Percentiles rank a stretch among this genome's conserved stretches.
phyloP scores from a whole-genome alignment of 1,140 invertebrate genomes.

The Hestina assimilis region DNA sequence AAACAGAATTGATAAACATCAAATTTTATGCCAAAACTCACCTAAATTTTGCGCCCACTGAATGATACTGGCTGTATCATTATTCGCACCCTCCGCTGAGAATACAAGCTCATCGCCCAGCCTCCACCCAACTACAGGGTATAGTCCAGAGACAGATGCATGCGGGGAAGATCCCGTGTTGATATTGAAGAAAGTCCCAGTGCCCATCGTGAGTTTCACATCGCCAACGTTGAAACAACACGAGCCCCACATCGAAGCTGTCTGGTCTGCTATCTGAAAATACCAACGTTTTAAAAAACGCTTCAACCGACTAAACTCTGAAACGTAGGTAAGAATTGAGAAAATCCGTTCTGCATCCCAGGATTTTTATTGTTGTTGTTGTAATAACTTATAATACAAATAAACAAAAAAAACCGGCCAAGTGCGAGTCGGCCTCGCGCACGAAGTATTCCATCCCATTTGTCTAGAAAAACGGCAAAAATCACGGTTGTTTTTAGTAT shows the following conservation, averaged over 20 bases:
- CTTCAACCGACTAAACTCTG: too few relatives aligned
- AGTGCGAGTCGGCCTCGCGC: too few relatives aligned
- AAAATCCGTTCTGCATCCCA: too few relatives aligned
- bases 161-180: conserved; percentile 89
- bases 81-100: conserved; percentile 90
- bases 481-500: too few relatives aligned
- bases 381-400: too few relatives aligned
- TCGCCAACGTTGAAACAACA: conserved; percentile 90
- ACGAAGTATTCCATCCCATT: too few relatives aligned
- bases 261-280: conserved; percentile 85
- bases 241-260: conserved; percentile 95
- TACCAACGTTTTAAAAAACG: too few relatives aligned
- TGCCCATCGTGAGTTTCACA: conserved; percentile 96
- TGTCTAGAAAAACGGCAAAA: too few relatives aligned
- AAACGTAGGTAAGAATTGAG: too few relatives aligned
- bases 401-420: too few relatives aligned
- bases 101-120: conserved; percentile 85
- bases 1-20: neutral
- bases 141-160: conserved; percentile 88
- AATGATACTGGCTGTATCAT: conserved; percentile 93
- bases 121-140: conserved; percentile 95
- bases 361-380: too few relatives aligned
- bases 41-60: conserved; percentile 91
- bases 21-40: conserved; percentile 38
- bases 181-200: conserved; percentile 94